These are phyloP conservation scores for Xestia sexstrigata DNA, from an alignment of 2,888 invertebrate genomes.

Conservation along the genomic window DNA sequence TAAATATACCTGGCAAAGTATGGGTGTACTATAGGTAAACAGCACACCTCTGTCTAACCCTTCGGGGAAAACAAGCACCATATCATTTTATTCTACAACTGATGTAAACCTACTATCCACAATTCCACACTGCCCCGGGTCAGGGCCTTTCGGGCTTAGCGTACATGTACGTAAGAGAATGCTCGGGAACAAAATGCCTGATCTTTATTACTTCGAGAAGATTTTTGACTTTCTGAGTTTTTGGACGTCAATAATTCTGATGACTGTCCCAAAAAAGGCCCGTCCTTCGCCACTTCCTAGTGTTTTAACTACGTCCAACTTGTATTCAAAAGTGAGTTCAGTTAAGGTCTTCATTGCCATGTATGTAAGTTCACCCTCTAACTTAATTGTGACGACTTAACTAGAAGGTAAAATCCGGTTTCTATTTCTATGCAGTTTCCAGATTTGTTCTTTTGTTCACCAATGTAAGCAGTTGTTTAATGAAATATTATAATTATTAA, in stretches of 20 bases:
- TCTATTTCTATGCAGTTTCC: too few species aligned
- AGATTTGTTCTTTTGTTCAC: too few species aligned
- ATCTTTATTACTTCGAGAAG: not conserved
- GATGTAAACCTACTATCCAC: not conserved
- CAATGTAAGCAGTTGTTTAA: too few species aligned
- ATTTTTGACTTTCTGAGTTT: not conserved
- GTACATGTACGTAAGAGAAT: slow-evolving; percentile 16
- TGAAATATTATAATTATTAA: too few species aligned
- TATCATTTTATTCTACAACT: not conserved
- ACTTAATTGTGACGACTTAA: not conserved
- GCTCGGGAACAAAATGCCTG: not conserved
- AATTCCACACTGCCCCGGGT: not conserved
- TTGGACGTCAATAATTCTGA: not conserved
- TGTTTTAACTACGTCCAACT: not conserved
- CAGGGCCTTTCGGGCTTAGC: slow-evolving; percentile 7
- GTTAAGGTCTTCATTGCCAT: not conserved
- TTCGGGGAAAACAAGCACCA: not conserved
- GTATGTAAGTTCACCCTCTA: not conserved
- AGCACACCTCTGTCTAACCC: not conserved
- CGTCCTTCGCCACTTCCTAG: not conserved
- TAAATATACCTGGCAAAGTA: not conserved
- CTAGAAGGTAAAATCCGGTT: not conserved
- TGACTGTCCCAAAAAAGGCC: not conserved
- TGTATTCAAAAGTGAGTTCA: not conserved
- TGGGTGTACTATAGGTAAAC: not conserved